Percentiles rank a stretch among this genome's conserved stretches.
These are phyloP conservation scores for Aplysina aerophoba DNA, from an alignment of 37 sponge, comb jelly and placozoan genomes.

Conservation along the genomic window DNA sequence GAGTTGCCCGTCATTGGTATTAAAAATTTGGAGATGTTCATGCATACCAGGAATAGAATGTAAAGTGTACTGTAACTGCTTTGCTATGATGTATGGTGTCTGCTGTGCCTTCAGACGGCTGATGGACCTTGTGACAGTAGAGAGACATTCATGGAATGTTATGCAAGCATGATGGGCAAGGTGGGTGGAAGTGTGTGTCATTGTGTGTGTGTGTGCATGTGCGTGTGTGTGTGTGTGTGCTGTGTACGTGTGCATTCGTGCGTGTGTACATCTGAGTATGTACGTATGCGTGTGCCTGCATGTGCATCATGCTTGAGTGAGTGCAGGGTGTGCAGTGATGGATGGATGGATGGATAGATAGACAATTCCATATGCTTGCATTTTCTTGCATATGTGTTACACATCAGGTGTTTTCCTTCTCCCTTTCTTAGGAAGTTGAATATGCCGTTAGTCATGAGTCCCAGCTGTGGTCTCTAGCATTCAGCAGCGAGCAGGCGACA, in stretches of 20 bases:
- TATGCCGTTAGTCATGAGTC: neutral
- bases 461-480: no score
- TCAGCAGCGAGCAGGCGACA: no score
- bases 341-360: no score
- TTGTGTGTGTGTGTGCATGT: constrained; percentile 23
- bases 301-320: neutral
- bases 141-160: neutral
- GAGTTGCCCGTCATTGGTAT: neutral
- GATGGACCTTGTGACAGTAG: no score
- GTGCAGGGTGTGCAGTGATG: no score
- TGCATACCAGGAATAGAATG: neutral
- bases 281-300: neutral
- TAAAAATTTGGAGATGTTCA: neutral
- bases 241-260: neutral
- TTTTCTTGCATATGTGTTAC: neutral
- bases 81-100: neutral
- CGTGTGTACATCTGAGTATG: neutral
- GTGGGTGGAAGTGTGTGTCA: neutral
- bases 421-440: neutral
- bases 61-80: neutral
- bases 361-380: no score
- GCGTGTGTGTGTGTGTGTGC: constrained; percentile 25
- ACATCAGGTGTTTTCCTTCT: neutral
- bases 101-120: neutral
- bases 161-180: neutral